A percentile compares a stretch with the other conserved stretches of the same genome.
Conservation (phyloP, 2,888 invertebrate species). For the Pomacea canaliculata region DNA sequence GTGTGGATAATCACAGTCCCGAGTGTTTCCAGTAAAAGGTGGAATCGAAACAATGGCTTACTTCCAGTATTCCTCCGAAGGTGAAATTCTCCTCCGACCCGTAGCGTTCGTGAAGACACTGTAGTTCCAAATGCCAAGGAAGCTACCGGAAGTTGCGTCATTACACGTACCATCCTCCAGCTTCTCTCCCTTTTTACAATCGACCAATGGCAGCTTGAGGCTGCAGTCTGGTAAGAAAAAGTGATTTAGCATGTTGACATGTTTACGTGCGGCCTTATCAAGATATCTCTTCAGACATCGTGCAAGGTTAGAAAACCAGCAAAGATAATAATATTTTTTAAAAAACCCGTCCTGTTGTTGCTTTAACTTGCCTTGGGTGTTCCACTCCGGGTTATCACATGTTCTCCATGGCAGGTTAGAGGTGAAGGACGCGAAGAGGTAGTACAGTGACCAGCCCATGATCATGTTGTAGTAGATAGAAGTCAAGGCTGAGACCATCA, state of each 20-base stretch:
- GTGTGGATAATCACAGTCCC: too few species aligned
- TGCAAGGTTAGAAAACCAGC: too few species aligned
- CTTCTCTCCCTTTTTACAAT: slow-evolving; percentile 38
- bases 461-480: slow-evolving; percentile 66
- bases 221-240: slow-evolving; percentile 48
- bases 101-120: slow-evolving; percentile 46
- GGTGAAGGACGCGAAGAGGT: slow-evolving; percentile 63
- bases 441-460: slow-evolving; percentile 64
- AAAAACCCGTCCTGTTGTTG: too few species aligned
- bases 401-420: slow-evolving; percentile 57
- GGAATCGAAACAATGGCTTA: slow-evolving; percentile 34
- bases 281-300: too few species aligned
- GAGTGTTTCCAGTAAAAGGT: too few species aligned
- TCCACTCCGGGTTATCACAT: slow-evolving; percentile 55
- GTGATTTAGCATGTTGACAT: background rate
- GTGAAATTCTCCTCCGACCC: slow-evolving; percentile 47
- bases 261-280: too few species aligned
- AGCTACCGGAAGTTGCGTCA: slow-evolving; percentile 34
- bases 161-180: slow-evolving; percentile 50
- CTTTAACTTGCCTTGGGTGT: slow-evolving; percentile 48
- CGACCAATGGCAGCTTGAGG: slow-evolving; percentile 45
- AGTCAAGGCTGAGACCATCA: slow-evolving; percentile 59
- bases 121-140: slow-evolving; percentile 54
- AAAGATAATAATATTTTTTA: too few species aligned
- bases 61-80: slow-evolving; percentile 68